Evolutionary conservation across 2,113 vertebrate genomes (phyloP).

Genomic region (Xenopus borealis): DNA sequence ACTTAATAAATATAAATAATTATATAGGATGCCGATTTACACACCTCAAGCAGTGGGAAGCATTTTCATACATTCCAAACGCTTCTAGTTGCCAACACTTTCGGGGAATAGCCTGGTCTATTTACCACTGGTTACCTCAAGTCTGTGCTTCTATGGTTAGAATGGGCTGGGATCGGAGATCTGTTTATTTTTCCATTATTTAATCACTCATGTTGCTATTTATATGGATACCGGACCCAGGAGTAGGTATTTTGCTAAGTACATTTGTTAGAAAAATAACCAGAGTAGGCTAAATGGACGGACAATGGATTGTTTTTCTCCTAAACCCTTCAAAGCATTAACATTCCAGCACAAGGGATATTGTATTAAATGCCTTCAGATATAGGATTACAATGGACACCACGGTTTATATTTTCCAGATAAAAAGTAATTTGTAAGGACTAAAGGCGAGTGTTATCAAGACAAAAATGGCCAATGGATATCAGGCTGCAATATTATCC

Average conservation of each 20-base stretch:
- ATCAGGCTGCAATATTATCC: too few relatives aligned
- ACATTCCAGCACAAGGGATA: constrained; percentile 24
- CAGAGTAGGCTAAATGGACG: constrained; percentile 1
- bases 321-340: constrained; percentile 42
- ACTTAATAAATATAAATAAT: too few relatives aligned
- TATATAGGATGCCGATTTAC: too few relatives aligned
- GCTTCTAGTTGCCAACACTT: too few relatives aligned
- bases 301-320: constrained; percentile 18
- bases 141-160: not conserved
- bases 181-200: constrained; percentile 7
- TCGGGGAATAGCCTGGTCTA: too few relatives aligned
- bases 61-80: too few relatives aligned
- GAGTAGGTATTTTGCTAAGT: constrained; percentile 12
- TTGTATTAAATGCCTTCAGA: constrained; percentile 22
- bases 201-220: not conserved
- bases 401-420: too few relatives aligned
- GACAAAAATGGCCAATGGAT: too few relatives aligned
- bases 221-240: not conserved
- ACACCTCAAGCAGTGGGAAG: too few relatives aligned
- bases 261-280: constrained; percentile 24
- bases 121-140: too few relatives aligned
- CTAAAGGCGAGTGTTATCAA: too few relatives aligned
- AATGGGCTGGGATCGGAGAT: not conserved
- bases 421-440: too few relatives aligned
- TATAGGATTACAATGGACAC: constrained; percentile 12